Evolutionary conservation across 1,140 invertebrate species (phyloP).

Genomic region (Sycobia sp.): DNA sequence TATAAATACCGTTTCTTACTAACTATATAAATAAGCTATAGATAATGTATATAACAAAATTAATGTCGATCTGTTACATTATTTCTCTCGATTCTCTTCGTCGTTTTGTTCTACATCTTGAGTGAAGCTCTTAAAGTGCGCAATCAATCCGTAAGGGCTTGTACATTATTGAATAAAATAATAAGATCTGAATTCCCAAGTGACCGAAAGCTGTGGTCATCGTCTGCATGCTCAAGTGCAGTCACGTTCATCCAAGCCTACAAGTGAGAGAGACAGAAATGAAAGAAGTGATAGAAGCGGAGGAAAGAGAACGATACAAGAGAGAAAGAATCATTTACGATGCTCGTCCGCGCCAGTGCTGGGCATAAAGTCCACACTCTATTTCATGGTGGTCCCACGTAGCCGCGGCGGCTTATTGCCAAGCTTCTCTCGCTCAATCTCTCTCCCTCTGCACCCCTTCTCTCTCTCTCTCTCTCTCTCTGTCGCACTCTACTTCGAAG

Average conservation of each 20-base stretch:
- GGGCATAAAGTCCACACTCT: constrained; percentile 31
- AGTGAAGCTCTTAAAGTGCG: neutral
- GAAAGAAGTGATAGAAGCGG: constrained; percentile 1
- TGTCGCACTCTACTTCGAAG: neutral
- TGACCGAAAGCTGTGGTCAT: constrained; percentile 1
- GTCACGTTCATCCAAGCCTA: constrained; percentile 26
- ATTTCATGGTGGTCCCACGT: constrained; percentile 35
- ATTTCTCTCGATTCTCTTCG: no score
- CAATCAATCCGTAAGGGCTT: constrained; percentile 18
- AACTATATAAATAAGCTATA: no score
- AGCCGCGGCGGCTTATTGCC: constrained; percentile 11
- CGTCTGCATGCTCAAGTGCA: constrained; percentile 13
- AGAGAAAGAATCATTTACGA: constrained; percentile 30
- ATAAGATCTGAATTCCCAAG: constrained; percentile 1
- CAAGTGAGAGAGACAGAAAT: constrained; percentile 15
- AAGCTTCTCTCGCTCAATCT: constrained; percentile 9
- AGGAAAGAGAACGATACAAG: no score
- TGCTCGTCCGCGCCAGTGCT: neutral
- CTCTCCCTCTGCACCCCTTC: no score
- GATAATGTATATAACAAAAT: no score
- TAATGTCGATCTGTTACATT: no score
- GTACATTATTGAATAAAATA: neutral
- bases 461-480: no score
- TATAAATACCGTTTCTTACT: no score
- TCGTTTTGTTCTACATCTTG: no score